A percentile compares a stretch with the other conserved stretches of the same genome.
Conservation (phyloP, 1,140 invertebrate species). For the Anoplolepis gracilipes region DNA sequence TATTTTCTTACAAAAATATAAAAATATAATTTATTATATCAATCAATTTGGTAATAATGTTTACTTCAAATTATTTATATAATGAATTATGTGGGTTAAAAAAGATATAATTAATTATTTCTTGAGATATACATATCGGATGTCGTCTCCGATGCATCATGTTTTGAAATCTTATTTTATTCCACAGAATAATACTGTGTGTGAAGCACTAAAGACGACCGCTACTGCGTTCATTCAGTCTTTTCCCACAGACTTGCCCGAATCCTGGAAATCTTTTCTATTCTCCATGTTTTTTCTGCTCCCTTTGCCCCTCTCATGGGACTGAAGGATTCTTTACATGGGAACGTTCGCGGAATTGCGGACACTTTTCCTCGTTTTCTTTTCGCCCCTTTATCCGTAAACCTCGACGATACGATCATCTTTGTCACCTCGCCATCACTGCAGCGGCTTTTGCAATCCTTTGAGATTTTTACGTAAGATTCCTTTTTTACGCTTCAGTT, state of each 20-base stretch:
- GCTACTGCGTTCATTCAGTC: slow-evolving; percentile 72
- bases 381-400: slow-evolving; percentile 68
- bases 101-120: background rate
- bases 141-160: slow-evolving; percentile 33
- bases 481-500: slow-evolving; percentile 70
- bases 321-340: slow-evolving; percentile 68
- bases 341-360: slow-evolving; percentile 64
- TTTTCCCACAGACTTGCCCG: slow-evolving; percentile 82
- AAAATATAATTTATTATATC: too few species aligned
- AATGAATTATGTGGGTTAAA: background rate
- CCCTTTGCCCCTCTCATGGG: slow-evolving; percentile 45
- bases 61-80: background rate
- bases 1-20: too few species aligned
- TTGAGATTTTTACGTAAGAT: slow-evolving; percentile 76
- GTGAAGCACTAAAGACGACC: slow-evolving; percentile 74
- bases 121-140: background rate
- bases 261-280: slow-evolving; percentile 83
- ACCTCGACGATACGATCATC: slow-evolving; percentile 66
- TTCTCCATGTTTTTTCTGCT: slow-evolving; percentile 78
- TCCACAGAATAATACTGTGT: slow-evolving; percentile 77
- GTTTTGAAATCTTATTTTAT: slow-evolving; percentile 75
- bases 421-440: slow-evolving; percentile 59
- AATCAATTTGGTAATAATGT: too few species aligned
- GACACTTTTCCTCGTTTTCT: slow-evolving; percentile 58
- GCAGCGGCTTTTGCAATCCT: slow-evolving; percentile 78